Evolutionary conservation across 2,888 invertebrate species (phyloP).

Genomic region (Pseudococcus jackbeardsleyi): DNA sequence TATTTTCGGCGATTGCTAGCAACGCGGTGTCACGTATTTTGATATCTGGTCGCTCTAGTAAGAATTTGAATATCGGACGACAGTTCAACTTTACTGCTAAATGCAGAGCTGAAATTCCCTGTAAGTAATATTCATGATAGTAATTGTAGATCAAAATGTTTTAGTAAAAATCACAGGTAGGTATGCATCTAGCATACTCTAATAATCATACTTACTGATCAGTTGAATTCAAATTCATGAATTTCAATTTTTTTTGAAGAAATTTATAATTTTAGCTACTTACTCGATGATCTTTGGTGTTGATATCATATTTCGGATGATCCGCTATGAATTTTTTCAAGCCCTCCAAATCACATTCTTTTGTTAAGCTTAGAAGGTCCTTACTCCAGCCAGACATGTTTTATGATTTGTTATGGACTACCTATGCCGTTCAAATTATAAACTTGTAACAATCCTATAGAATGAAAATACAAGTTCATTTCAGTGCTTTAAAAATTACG

Average conservation of each 20-base stretch:
- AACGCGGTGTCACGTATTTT: constrained; percentile 21
- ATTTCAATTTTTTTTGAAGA: no score
- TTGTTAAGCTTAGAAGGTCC: neutral
- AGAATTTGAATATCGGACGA: neutral
- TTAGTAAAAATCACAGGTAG: neutral
- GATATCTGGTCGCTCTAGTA: neutral
- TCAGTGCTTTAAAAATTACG: neutral
- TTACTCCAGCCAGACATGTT: neutral
- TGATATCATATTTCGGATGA: constrained; percentile 6
- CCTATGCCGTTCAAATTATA: neutral
- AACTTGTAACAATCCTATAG: neutral
- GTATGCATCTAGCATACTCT: no score
- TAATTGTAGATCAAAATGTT: neutral
- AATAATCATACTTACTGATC: no score
- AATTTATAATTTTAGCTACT: neutral
- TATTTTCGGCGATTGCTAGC: constrained; percentile 15
- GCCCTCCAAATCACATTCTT: constrained; percentile 6
- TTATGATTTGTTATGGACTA: neutral
- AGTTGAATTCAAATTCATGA: no score
- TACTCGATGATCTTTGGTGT: constrained; percentile 8
- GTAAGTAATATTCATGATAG: neutral
- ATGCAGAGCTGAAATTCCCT: constrained; percentile 6
- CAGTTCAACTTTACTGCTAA: constrained; percentile 4
- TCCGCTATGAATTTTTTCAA: constrained; percentile 8
- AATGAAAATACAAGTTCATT: neutral